Conservation (phyloP, 1,140 invertebrate genomes). For the Drosophila tropicalis region DNA sequence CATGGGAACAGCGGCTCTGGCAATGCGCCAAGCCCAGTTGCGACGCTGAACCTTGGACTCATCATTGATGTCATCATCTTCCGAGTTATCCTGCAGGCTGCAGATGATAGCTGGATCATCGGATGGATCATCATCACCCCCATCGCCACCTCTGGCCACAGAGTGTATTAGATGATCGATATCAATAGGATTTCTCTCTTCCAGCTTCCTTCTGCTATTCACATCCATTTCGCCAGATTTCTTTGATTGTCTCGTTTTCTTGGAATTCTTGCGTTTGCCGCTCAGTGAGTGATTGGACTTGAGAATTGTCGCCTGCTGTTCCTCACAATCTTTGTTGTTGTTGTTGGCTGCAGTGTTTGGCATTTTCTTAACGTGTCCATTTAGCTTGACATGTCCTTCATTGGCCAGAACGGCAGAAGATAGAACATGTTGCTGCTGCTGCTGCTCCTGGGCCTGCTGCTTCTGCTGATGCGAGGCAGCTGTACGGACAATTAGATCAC, state of each 20-base stretch:
- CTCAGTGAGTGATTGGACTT: slow-evolving; percentile 29
- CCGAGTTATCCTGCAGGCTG: slow-evolving; percentile 59
- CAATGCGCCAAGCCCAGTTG: slow-evolving; percentile 89
- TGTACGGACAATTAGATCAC: slow-evolving; percentile 88
- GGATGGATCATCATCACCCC: slow-evolving; percentile 69
- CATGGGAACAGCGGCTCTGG: slow-evolving; percentile 90
- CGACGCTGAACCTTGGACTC: slow-evolving; percentile 84
- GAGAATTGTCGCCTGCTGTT: slow-evolving; percentile 17
- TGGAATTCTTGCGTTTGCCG: slow-evolving; percentile 49
- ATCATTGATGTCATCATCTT: slow-evolving; percentile 63
- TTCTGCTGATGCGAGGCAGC: slow-evolving; percentile 84
- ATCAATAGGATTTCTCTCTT: slow-evolving; percentile 35
- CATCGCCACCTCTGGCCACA: slow-evolving; percentile 41
- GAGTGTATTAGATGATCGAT: slow-evolving; percentile 24
- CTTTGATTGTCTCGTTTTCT: slow-evolving; percentile 41
- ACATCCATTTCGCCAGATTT: slow-evolving; percentile 6
- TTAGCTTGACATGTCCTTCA: slow-evolving; percentile 19
- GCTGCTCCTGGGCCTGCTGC: slow-evolving; percentile 51
- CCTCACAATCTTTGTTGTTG: neutral
- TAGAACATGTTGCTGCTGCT: neutral
- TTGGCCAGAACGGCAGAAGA: neutral
- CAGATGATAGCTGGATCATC: slow-evolving; percentile 74
- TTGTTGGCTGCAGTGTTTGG: slow-evolving; percentile 10
- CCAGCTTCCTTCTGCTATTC: slow-evolving; percentile 23
- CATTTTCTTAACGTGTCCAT: slow-evolving; percentile 38